Base-by-base conservation (phyloP, 2,888 invertebrate genomes). In the Lordiphosa andalusiaca region DNA sequence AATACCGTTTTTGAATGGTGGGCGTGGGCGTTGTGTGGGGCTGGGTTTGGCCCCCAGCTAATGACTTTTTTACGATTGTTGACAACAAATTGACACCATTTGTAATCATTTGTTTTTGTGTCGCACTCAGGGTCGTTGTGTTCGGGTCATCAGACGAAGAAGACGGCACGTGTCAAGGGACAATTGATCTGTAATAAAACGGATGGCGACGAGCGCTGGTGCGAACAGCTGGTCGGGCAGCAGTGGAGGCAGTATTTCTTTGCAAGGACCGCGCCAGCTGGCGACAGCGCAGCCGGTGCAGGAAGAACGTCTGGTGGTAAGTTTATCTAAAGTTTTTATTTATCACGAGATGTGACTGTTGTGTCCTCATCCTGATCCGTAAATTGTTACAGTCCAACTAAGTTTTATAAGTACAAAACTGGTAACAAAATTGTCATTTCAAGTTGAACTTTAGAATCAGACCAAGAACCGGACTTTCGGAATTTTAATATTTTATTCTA, bases 291-390 rank as follows among this genome's bases (percentile, higher is more conserved):
- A 80, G 6, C 72, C 81, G 1, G 71, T 72, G 0, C 86, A 86
- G 60, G 90, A 90, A 53, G 90, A 90, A 57, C 84, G 90, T 19
- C 73, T 90, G 40, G 86, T 89, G 86, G 90, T 90, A 53, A 76
- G 85, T 64, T 12, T 2, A 33, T 19, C 2, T 0, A 16, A 3
- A n/a, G 21, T n/a, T 59, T 16, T n/a, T 59, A 13, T 41, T 2
- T 52, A 56, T n/a, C 7, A 2, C 5, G 4, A 10, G 30, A 30
- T 30, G 30, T 4, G 23, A 23, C 19, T 19, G 19, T 19, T 19
- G 19, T n/a, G n/a, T n/a, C n/a, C n/a, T n/a, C n/a, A n/a, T n/a
- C n/a, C n/a, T n/a, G n/a, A n/a, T n/a, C n/a, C n/a, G n/a, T n/a
- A n/a, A n/a, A n/a, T n/a, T n/a, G n/a, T n/a, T n/a, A n/a, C n/a